Evolutionary conservation across 2,888 invertebrate species (phyloP).

Genomic region (Pocota personata): DNA sequence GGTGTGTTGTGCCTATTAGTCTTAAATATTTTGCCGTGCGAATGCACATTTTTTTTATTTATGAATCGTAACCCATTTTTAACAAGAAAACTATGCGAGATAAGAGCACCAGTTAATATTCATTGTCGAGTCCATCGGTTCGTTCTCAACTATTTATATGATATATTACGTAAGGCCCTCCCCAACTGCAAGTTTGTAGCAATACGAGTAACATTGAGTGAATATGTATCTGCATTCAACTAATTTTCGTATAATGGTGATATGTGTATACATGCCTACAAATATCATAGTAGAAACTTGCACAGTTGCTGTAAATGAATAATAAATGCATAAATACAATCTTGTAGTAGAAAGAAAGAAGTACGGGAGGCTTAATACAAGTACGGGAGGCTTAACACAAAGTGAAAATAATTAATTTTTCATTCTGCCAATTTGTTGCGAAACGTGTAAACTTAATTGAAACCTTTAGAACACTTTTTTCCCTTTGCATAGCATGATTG

Average conservation of each 20-base stretch:
- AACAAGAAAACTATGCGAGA: background rate
- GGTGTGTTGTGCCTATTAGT: background rate
- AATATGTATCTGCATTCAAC: conserved; percentile 35
- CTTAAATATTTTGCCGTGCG: background rate
- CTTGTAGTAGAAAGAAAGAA: background rate
- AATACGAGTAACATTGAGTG: conserved; percentile 16
- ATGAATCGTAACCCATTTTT: background rate
- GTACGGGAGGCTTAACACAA: no score
- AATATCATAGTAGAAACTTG: background rate
- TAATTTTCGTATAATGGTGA: conserved; percentile 11
- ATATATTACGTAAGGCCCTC: background rate
- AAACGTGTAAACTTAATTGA: conserved; percentile 6
- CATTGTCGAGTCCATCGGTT: background rate
- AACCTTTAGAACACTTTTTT: background rate
- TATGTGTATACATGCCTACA: background rate
- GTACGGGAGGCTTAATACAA: background rate
- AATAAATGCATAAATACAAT: conserved; percentile 14
- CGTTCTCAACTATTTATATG: background rate
- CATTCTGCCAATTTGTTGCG: background rate
- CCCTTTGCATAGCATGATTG: background rate
- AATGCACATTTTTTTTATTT: background rate
- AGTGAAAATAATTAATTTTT: conserved; percentile 78
- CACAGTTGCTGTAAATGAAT: conserved; percentile 4
- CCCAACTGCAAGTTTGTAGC: conserved; percentile 24
- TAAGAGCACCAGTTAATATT: background rate